These are phyloP conservation scores for Holcopasites calliopsidis DNA, from an alignment of 1,140 invertebrate species.

Conservation along the genomic window DNA sequence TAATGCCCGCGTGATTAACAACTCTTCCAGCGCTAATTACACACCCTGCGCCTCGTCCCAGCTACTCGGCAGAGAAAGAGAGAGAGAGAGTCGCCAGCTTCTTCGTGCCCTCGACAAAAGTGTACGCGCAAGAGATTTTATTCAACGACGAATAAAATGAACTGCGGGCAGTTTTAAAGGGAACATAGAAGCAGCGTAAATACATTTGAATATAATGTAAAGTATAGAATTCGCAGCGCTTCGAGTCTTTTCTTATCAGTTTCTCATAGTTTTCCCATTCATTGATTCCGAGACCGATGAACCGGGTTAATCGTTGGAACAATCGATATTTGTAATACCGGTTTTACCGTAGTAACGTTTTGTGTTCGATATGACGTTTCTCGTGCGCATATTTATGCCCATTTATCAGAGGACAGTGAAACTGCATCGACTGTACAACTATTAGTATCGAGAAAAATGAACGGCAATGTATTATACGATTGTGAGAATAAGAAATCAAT, in stretches of 20 bases:
- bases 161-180: no score
- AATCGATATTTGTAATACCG: slow-evolving; percentile 40
- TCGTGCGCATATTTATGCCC: slow-evolving; percentile 19
- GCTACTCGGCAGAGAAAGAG: not conserved
- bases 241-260: slow-evolving; percentile 42
- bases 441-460: no score
- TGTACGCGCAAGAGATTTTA: not conserved
- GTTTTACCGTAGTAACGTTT: not conserved
- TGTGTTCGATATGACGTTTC: not conserved
- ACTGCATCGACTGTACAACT: not conserved
- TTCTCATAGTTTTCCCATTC: slow-evolving; percentile 40
- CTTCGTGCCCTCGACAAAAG: not conserved
- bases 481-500: no score
- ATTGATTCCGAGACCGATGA: slow-evolving; percentile 13
- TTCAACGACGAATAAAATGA: not conserved
- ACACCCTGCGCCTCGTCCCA: not conserved
- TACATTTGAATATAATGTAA: not conserved
- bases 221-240: no score
- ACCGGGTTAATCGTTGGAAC: slow-evolving; percentile 1
- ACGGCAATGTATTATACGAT: no score
- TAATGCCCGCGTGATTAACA: slow-evolving; percentile 9
- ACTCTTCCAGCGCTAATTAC: slow-evolving; percentile 10
- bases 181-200: not conserved
- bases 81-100: not conserved
- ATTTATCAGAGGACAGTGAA: not conserved